These are phyloP conservation scores for Ceratitis capitata DNA, from an alignment of 1,140 invertebrate species.

Conservation along the genomic window DNA sequence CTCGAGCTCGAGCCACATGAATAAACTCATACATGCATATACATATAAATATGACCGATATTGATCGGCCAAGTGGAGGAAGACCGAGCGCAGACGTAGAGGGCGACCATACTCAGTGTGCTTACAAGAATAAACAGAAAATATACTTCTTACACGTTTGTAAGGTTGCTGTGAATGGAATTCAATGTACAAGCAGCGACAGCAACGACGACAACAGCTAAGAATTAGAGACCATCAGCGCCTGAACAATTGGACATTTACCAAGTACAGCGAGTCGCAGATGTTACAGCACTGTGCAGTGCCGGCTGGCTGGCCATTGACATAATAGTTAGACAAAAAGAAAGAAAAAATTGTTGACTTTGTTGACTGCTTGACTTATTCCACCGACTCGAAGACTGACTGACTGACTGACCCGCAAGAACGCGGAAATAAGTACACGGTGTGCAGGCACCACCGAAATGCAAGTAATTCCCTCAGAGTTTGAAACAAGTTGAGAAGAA, in stretches of 20 bases:
- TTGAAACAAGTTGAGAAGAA: not conserved
- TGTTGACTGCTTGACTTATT: not conserved
- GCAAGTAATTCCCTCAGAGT: constrained; percentile 22
- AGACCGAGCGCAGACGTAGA: not conserved
- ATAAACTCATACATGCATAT: not conserved
- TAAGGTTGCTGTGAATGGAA: not conserved
- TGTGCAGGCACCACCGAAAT: not conserved
- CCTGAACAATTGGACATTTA: not conserved
- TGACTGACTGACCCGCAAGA: not conserved
- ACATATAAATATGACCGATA: not conserved
- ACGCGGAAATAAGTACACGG: constrained; percentile 9
- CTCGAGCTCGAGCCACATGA: not conserved
- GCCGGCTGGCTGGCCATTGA: constrained; percentile 29
- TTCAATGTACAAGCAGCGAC: not conserved
- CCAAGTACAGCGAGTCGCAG: not conserved
- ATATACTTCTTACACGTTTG: not conserved
- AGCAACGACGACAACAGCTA: not conserved
- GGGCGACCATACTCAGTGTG: not conserved
- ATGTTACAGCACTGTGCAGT: not conserved
- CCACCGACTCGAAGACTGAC: not conserved
- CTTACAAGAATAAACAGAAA: not conserved
- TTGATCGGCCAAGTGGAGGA: not conserved
- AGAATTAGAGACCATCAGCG: constrained; percentile 18
- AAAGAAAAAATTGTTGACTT: not conserved
- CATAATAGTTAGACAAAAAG: not conserved